phyloP scores from a whole-genome alignment of 2,113 vertebrate genomes.

The Zosterops borbonicus region DNA sequence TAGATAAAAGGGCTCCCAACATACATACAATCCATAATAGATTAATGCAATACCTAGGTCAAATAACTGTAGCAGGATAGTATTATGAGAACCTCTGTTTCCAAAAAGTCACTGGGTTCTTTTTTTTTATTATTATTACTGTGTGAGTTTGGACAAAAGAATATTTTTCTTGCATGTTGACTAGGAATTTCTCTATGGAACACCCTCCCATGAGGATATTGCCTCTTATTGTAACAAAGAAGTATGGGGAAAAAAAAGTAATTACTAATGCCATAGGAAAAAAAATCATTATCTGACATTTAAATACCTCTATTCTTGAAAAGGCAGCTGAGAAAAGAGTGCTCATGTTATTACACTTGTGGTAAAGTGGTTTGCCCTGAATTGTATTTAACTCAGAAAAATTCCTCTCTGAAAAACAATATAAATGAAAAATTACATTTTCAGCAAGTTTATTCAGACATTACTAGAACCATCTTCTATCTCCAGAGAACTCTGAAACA shows the following conservation, averaged over 20 bases:
- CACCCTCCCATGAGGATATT: not conserved
- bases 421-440: not conserved
- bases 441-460: not conserved
- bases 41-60: not conserved
- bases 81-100: not conserved
- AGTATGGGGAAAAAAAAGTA: not conserved
- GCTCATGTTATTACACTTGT: not conserved
- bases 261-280: not conserved
- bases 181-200: not conserved
- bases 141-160: not conserved
- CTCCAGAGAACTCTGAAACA: conserved; percentile 21
- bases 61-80: not conserved
- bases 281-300: not conserved
- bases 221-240: not conserved
- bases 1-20: not conserved
- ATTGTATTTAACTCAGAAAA: not conserved
- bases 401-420: not conserved
- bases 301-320: not conserved
- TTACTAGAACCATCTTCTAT: not conserved
- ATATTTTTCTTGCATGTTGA: not conserved
- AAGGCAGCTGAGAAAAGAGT: not conserved
- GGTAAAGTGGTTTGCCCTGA: not conserved
- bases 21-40: not conserved
- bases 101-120: not conserved
- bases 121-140: not conserved